Evolutionary conservation across 1,140 invertebrate genomes (phyloP).

Genomic region (Berghia stephanieae): DNA sequence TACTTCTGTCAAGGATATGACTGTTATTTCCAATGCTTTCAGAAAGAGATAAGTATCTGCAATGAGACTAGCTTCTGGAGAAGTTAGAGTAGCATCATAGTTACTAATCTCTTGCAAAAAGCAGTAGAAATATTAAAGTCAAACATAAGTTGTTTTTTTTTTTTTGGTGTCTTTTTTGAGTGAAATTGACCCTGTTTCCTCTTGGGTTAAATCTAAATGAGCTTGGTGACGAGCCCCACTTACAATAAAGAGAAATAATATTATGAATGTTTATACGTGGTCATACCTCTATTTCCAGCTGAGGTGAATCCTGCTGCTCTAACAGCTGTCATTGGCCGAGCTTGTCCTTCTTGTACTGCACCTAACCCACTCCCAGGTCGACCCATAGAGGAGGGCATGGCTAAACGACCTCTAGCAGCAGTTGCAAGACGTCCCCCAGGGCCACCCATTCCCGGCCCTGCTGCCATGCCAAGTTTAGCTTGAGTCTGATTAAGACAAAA

Average conservation of each 20-base stretch:
- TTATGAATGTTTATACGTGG: neutral
- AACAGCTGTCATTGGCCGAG: slow-evolving; percentile 94
- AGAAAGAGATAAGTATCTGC: too few species aligned
- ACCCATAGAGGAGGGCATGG: slow-evolving; percentile 63
- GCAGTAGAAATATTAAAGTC: too few species aligned
- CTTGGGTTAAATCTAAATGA: neutral
- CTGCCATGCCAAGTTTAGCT: slow-evolving; percentile 25
- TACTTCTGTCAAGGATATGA: too few species aligned
- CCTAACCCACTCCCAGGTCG: slow-evolving; percentile 59
- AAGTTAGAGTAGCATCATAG: too few species aligned
- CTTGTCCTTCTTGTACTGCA: slow-evolving; percentile 57
- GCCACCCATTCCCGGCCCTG: slow-evolving; percentile 14
- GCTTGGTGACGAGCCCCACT: neutral
- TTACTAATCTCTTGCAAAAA: too few species aligned
- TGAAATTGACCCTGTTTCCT: too few species aligned
- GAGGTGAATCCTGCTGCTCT: slow-evolving; percentile 93
- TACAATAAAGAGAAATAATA: slow-evolving; percentile 14
- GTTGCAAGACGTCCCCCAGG: slow-evolving; percentile 48
- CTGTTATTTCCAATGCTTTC: too few species aligned
- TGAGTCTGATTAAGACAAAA: slow-evolving; percentile 30
- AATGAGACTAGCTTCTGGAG: too few species aligned
- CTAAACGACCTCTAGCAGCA: slow-evolving; percentile 57
- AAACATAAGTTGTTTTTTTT: too few species aligned
- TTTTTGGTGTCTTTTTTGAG: too few species aligned
- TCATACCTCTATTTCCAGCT: slow-evolving; percentile 65